phyloP scores from a whole-genome alignment of 2,797 vertebrate species.

The Pipistrellus kuhlii region DNA sequence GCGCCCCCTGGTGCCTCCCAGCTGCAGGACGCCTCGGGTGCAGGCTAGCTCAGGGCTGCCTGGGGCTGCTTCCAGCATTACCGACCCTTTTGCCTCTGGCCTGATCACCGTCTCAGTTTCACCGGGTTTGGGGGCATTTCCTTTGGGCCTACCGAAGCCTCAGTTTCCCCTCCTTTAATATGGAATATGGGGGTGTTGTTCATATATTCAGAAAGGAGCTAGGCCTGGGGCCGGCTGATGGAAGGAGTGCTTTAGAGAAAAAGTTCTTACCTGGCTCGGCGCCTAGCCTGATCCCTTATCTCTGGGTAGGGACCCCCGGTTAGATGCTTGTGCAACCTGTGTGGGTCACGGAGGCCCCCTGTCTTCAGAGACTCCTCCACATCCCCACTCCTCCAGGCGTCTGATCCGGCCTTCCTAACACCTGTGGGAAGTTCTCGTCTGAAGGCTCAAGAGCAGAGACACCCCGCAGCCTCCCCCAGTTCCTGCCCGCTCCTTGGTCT shows the following conservation, averaged over 20 bases:
- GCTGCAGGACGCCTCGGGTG: neutral
- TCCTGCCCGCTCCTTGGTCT: neutral
- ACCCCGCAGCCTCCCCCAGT: too few species aligned
- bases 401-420: neutral
- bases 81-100: neutral
- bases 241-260: neutral
- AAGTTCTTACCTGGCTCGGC: neutral
- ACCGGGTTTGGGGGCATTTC: neutral
- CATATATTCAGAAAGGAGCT: neutral
- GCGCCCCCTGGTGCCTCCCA: conserved; percentile 76
- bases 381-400: neutral
- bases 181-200: neutral
- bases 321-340: neutral
- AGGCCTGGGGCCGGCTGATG: neutral
- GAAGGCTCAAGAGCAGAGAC: neutral
- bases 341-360: neutral
- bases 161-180: neutral
- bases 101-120: neutral
- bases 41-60: neutral
- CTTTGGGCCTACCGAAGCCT: neutral
- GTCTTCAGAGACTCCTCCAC: neutral
- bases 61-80: too few species aligned
- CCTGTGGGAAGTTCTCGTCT: neutral
- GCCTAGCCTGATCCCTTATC: neutral
- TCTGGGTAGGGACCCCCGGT: neutral